Percentiles rank a stretch among this genome's conserved stretches.
Conservation (phyloP, 2,888 invertebrate species). For the Pandemis cinnamomeana region DNA sequence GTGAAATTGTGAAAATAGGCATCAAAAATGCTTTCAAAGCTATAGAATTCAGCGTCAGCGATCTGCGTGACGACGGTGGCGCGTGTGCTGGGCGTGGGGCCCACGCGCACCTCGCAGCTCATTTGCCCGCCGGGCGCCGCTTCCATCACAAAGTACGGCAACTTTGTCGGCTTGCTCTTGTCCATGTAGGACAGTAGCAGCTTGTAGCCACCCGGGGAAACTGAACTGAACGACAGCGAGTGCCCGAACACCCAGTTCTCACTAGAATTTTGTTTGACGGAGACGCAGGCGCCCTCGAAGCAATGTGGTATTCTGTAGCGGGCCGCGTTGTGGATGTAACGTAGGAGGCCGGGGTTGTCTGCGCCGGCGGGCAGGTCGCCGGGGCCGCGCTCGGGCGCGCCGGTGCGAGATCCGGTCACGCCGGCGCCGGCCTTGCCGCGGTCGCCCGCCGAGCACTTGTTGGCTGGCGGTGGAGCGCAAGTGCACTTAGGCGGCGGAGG, state of each 20-base stretch:
- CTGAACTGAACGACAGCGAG: constrained; percentile 75
- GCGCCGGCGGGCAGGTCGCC: constrained; percentile 66
- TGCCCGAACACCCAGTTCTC: constrained; percentile 76
- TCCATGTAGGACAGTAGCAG: constrained; percentile 71
- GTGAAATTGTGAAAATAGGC: constrained; percentile 71
- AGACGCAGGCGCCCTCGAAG: constrained; percentile 75
- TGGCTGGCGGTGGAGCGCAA: constrained; percentile 51
- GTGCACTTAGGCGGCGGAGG: constrained; percentile 48
- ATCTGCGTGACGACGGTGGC: constrained; percentile 75
- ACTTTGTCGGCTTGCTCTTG: constrained; percentile 59
- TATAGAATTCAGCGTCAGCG: constrained; percentile 71
- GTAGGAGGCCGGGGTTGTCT: constrained; percentile 69
- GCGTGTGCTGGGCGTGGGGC: constrained; percentile 65
- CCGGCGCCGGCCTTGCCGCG: constrained; percentile 79
- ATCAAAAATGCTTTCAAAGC: constrained; percentile 77
- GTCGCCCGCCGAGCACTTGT: constrained; percentile 56
- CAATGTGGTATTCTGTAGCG: constrained; percentile 77
- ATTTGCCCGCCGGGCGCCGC: constrained; percentile 79
- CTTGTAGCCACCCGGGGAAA: constrained; percentile 79
- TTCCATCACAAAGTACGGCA: constrained; percentile 79
- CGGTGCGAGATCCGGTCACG: constrained; percentile 72
- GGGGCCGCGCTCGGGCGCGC: constrained; percentile 52
- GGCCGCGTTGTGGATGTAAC: constrained; percentile 76
- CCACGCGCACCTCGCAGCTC: constrained; percentile 76
- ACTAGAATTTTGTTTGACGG: constrained; percentile 67